Evolutionary conservation across 2,888 invertebrate species (phyloP), one percentile per base, ranked within the genome.

Genomic region (Pollenia angustigena): DNA sequence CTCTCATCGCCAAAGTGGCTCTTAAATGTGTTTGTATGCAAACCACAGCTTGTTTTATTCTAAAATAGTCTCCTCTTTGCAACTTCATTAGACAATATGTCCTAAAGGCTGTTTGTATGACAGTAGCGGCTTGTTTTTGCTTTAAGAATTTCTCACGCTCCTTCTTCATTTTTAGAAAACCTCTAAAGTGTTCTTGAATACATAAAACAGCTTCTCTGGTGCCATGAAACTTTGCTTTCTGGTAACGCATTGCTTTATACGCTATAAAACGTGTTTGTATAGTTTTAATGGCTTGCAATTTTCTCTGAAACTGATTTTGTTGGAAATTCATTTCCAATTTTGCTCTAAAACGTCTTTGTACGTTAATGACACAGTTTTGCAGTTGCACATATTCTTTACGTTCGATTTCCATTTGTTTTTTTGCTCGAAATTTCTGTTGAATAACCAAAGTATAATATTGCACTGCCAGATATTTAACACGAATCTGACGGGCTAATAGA

Each of bases 161-260:
- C 8, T 54, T 82, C 56, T 88, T 90, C 83, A 88, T 88, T 2
- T 85, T 74, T 4, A 91, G 84, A 85, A 89, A 88, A 8, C 85
- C 91, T 79, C 93, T 92, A 89, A 92, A 93, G 54, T 91, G 90
- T 80, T 89, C 90, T 85, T 94, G 95, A 54, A 95, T 89, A 6
- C 89, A 90, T 18, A 89, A 85, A 4, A 90, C 81, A 10, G 94
- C 92, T 40, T 89, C 80, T n/a, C 81, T 89, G 1, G 88, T 91
- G 0, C 91, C 91, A 0, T 85, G 88, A 79, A 91, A 92, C 60
- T 91, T 90, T 10, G 92, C 92, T 4, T 91, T 90, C 71, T 92
- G 90, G 6, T 89, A 89, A 6, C 90, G 90, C 93, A 92, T 93
- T 1, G 82, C 44, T 44, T 90, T 90, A 40, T 90, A 74, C 0